Evolutionary conservation across 1,140 invertebrate genomes (phyloP).

Genomic region (Acromyrmex charruanus): DNA sequence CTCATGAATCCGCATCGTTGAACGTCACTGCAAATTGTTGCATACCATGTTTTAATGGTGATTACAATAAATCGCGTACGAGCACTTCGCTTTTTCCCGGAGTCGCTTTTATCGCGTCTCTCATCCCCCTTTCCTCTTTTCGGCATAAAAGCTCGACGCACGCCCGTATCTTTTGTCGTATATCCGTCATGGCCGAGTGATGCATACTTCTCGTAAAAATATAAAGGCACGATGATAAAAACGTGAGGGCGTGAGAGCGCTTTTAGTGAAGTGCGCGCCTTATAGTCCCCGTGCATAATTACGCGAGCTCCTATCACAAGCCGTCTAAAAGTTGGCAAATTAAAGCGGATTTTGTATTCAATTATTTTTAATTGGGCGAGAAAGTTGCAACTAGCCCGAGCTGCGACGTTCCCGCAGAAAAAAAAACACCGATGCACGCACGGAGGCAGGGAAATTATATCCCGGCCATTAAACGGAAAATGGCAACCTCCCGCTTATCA

Average conservation of each 20-base stretch:
- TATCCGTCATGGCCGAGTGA: conserved; percentile 35
- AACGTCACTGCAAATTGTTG: conserved; percentile 46
- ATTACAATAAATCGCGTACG: conserved; percentile 62
- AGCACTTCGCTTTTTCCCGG: conserved; percentile 30
- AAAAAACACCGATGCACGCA: conserved; percentile 26
- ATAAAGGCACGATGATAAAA: conserved; percentile 37
- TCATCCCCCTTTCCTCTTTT: neutral
- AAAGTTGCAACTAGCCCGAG: conserved; percentile 14
- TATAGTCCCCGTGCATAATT: conserved; percentile 52
- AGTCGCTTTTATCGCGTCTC: conserved; percentile 33
- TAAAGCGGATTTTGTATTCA: conserved; percentile 63
- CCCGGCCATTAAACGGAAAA: conserved; percentile 29
- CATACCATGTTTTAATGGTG: conserved; percentile 52
- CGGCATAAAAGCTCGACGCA: conserved; percentile 55
- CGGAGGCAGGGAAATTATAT: neutral
- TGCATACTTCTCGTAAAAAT: conserved; percentile 59
- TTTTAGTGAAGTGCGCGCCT: conserved; percentile 23
- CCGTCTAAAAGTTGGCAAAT: conserved; percentile 53
- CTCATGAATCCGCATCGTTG: conserved; percentile 16
- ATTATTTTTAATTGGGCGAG: conserved; percentile 65
- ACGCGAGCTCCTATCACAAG: conserved; percentile 49
- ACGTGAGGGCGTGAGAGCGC: neutral
- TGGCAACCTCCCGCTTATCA: neutral
- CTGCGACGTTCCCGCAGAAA: neutral
- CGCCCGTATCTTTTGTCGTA: conserved; percentile 55